These are phyloP conservation scores for Ascaphus truei DNA, from an alignment of 2,113 vertebrate species.

Conservation along the genomic window DNA sequence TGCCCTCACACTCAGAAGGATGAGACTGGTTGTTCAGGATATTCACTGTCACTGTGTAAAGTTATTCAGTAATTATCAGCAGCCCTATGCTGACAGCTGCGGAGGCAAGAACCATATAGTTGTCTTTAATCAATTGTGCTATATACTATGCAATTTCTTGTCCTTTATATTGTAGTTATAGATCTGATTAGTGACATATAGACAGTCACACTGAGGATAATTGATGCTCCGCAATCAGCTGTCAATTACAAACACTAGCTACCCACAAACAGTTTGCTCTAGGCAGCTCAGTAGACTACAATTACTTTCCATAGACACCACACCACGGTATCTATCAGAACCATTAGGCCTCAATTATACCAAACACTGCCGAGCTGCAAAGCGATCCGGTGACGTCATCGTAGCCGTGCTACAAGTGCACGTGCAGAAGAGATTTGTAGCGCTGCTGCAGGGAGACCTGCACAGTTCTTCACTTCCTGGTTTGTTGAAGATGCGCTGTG, in stretches of 20 bases:
- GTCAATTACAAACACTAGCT: not conserved
- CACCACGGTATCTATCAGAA: too few relatives aligned
- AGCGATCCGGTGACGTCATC: too few relatives aligned
- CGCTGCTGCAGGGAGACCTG: too few relatives aligned
- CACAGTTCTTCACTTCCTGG: too few relatives aligned
- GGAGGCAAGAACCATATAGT: not conserved
- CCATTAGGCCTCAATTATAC: too few relatives aligned
- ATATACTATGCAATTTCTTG: not conserved
- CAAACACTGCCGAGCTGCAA: too few relatives aligned
- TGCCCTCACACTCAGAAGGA: too few relatives aligned
- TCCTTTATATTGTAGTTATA: not conserved
- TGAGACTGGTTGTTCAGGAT: not conserved
- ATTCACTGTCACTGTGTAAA: not conserved
- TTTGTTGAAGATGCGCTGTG: too few relatives aligned
- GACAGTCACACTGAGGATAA: constrained; percentile 16
- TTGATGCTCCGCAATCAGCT: constrained; percentile 16
- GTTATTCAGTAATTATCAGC: not conserved
- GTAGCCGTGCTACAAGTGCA: too few relatives aligned
- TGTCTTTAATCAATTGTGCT: not conserved
- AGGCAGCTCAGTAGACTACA: not conserved
- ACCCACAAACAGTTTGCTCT: not conserved
- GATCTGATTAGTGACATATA: not conserved
- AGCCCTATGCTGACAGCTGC: not conserved
- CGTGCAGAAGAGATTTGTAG: too few relatives aligned
- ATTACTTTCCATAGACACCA: not conserved